Evolutionary conservation across 2,797 vertebrate species (phyloP), one percentile per base, ranked within the genome.

Genomic region (Eptatretus atami): DNA sequence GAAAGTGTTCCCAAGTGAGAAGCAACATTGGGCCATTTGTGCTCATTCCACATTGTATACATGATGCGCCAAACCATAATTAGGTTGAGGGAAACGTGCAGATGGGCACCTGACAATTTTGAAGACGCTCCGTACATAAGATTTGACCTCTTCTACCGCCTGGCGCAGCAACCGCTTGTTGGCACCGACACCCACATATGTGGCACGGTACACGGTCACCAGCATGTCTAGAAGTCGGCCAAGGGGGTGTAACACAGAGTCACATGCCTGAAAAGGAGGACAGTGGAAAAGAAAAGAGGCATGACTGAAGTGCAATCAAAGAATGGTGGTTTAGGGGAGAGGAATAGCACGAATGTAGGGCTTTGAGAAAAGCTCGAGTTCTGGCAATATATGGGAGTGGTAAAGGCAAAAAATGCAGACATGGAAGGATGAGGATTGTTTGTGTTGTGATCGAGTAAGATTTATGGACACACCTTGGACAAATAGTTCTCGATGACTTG

Each of bases 131-230:
- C 72, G 77, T 70, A 95, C 81, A 75, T 98, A 98, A 65, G 87
- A 95, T 73, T 86, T 83, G 68, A 95, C 88, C 76, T 98, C 92
- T 65, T 76, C 80, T 15, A 98, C 86, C 1, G 92, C 92, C 72
- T 96, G 86, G 64, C 76, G 83, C 64, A 98, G 73, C 53, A 98
- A 73, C 1, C 92, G 77, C 0, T 88, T 79, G 69, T 92, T 98
- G 52, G 92, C 87, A 52, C 92, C 92, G 1, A 98, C 88, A 3
- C 92, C 88, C 66, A 98, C 84, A 1, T 92, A 98, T 0, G 92
- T 98, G 88, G 95, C 95, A 68, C 92, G 78, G 68, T 96, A 98
- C 64, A 96, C 92, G 0, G 83, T 83, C 65, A 98, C 88, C 63
- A 96, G 72, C 0, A 80, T 79, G 71, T 95, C 92, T 68, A 96